A percentile compares a stretch with the other conserved stretches of the same genome.
These are phyloP conservation scores for Carabus problematicus DNA, from an alignment of 2,888 invertebrate species.

Conservation along the genomic window DNA sequence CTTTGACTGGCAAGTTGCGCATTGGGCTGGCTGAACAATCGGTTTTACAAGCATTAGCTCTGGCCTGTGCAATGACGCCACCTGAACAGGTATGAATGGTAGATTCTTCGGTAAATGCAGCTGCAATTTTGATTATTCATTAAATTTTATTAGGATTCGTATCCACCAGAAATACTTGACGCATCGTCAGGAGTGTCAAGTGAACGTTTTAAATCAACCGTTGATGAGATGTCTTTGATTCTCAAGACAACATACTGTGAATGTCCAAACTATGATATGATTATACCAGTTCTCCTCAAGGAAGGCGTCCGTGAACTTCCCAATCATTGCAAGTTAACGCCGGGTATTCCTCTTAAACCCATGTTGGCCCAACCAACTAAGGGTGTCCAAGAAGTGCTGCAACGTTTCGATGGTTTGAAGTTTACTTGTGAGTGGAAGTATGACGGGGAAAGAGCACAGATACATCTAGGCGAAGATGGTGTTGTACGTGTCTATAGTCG, in stretches of 20 bases:
- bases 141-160: constrained; percentile 44
- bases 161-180: constrained; percentile 69
- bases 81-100: constrained; percentile 72
- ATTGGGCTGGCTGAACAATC: constrained; percentile 98
- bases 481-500: constrained; percentile 87
- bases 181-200: constrained; percentile 67
- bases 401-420: constrained; percentile 63
- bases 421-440: constrained; percentile 99
- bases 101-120: no score
- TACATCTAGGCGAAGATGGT: constrained; percentile 74
- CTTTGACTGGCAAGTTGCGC: constrained; percentile 90
- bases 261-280: constrained; percentile 91
- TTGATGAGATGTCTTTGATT: constrained; percentile 76
- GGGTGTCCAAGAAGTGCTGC: constrained; percentile 43
- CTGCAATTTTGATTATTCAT: no score
- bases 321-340: constrained; percentile 82
- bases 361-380: constrained; percentile 99
- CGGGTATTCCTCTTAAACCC: constrained; percentile 94
- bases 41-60: constrained; percentile 86
- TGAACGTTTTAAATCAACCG: constrained; percentile 75
- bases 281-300: constrained; percentile 79
- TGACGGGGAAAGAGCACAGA: constrained; percentile 96
- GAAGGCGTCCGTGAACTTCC: constrained; percentile 80
- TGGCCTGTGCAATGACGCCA: constrained; percentile 82
- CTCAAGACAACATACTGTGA: constrained; percentile 95